These are phyloP conservation scores for Cavia porcellus DNA, from an alignment of 2,113 vertebrate genomes.

Conservation along the genomic window DNA sequence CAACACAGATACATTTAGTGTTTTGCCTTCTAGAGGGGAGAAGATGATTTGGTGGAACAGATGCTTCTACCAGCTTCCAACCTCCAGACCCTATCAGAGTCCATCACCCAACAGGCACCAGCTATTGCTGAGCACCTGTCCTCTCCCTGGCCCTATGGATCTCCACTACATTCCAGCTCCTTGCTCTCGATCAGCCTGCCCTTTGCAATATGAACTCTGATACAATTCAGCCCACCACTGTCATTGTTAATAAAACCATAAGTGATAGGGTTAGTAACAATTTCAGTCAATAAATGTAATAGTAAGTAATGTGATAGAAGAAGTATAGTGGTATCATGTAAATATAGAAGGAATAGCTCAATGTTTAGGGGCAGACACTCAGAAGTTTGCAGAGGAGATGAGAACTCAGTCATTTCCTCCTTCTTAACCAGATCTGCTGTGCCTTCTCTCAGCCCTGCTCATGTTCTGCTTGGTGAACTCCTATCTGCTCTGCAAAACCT, in stretches of 20 bases:
- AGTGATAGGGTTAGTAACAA: background rate
- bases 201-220: background rate
- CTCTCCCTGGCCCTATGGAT: background rate
- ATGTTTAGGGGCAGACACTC: background rate
- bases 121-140: background rate
- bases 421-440: background rate
- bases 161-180: background rate
- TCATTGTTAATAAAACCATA: background rate
- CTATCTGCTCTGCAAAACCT: background rate
- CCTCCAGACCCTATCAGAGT: background rate
- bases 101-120: too few species aligned
- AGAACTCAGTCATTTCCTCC: background rate
- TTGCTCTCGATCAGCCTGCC: background rate
- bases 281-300: background rate
- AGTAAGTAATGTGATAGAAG: background rate
- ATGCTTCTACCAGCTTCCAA: background rate
- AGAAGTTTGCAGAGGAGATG: background rate
- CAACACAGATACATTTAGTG: background rate
- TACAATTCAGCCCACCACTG: background rate
- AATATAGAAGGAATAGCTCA: background rate
- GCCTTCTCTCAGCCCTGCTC: background rate
- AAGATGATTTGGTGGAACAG: background rate
- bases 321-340: accelerated
- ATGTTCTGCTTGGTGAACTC: background rate
- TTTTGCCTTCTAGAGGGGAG: background rate